Conservation (phyloP, 2,888 invertebrate genomes). For the Stegophylla sp. region DNA sequence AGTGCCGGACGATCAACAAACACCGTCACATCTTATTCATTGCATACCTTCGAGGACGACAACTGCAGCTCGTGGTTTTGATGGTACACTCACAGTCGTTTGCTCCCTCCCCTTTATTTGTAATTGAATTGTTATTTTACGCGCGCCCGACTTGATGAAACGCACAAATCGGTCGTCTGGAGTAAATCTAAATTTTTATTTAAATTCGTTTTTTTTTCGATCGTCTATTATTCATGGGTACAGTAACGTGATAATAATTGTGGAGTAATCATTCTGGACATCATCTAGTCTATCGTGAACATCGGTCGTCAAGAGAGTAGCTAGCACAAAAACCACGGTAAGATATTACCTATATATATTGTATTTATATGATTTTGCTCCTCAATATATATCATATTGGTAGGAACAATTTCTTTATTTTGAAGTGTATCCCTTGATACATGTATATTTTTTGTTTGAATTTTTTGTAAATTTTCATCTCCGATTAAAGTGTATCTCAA, state of each 20-base stretch:
- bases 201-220: not conserved
- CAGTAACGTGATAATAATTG: not conserved
- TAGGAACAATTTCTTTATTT: no score
- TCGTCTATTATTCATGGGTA: not conserved
- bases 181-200: not conserved
- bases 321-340: conserved; percentile 24
- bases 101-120: no score
- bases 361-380: no score
- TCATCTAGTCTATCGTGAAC: not conserved
- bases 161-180: not conserved
- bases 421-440: no score
- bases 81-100: no score
- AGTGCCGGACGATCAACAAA: not conserved
- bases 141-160: not conserved
- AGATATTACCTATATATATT: not conserved
- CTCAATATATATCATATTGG: no score
- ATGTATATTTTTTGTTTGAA: no score
- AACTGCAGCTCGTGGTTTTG: no score
- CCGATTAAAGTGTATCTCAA: no score
- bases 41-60: no score
- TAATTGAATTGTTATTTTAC: not conserved
- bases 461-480: no score
- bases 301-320: not conserved
- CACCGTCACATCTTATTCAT: not conserved
- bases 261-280: not conserved